Evolutionary conservation across 2,888 invertebrate species (phyloP).

Genomic region (Drosophila neutralis): DNA sequence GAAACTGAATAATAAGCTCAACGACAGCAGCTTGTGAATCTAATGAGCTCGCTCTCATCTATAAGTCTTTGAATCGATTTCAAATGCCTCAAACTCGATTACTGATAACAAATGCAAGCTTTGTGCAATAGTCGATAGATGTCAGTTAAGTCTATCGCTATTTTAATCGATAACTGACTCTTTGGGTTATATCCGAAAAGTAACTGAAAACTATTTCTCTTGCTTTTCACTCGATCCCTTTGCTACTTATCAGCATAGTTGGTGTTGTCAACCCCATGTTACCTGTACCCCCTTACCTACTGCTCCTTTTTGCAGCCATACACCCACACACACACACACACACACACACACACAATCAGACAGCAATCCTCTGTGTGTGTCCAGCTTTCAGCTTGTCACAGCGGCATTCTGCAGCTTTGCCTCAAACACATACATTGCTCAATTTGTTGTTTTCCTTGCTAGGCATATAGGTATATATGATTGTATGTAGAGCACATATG

Average conservation of each 20-base stretch:
- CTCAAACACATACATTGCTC: slow-evolving; percentile 24
- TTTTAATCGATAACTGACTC: slow-evolving; percentile 26
- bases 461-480: slow-evolving; percentile 16
- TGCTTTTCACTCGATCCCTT: slow-evolving; percentile 54
- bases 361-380: slow-evolving; percentile 48
- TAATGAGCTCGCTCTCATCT: not conserved
- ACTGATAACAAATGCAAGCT: not conserved
- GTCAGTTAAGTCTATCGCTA: slow-evolving; percentile 3
- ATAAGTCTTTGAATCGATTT: not conserved
- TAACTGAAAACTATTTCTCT: slow-evolving; percentile 17
- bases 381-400: slow-evolving; percentile 54
- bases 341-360: slow-evolving; percentile 10
- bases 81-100: not conserved
- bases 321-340: slow-evolving; percentile 6
- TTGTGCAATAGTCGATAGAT: not conserved
- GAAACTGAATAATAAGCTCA: not conserved
- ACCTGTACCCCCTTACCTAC: not conserved
- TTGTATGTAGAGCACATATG: slow-evolving; percentile 1
- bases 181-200: not conserved
- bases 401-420: slow-evolving; percentile 52
- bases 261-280: slow-evolving; percentile 25
- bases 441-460: slow-evolving; percentile 49
- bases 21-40: not conserved
- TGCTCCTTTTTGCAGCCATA: not conserved
- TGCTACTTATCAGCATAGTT: slow-evolving; percentile 55